Conservation (phyloP, 2,113 vertebrate genomes). For the Halcyon senegalensis region DNA sequence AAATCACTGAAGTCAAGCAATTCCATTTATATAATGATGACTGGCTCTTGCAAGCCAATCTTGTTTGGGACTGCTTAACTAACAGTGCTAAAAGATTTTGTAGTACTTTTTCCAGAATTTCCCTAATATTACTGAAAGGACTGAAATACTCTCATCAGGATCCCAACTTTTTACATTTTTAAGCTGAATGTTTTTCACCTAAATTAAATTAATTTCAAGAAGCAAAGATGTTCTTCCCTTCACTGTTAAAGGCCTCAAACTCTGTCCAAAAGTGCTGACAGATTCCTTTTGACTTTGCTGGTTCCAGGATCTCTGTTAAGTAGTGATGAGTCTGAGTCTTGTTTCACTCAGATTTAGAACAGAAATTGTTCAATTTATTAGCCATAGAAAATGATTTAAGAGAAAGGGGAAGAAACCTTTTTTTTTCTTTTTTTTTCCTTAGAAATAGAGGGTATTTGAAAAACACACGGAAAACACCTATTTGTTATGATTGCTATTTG, state of each 20-base stretch:
- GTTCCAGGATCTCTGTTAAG: neutral
- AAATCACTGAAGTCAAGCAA: neutral
- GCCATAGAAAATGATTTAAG: neutral
- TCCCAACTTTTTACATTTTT: neutral
- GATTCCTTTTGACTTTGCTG: neutral
- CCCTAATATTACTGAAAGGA: neutral
- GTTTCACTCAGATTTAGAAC: neutral
- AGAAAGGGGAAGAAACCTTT: neutral
- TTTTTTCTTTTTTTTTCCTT: neutral
- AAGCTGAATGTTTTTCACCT: neutral
- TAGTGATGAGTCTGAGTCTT: neutral
- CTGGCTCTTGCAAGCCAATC: neutral
- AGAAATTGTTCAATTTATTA: neutral
- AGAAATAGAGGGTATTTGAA: neutral
- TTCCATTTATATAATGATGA: neutral
- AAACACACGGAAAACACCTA: neutral
- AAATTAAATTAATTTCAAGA: neutral
- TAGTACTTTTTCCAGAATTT: neutral
- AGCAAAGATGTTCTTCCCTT: neutral
- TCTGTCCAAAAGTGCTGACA: neutral
- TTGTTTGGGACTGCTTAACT: neutral
- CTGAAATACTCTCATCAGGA: neutral
- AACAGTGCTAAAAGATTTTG: neutral
- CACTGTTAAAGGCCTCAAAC: neutral
- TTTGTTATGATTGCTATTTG: neutral